Conservation (phyloP, 2,888 invertebrate genomes). For the Philereme transversata region DNA sequence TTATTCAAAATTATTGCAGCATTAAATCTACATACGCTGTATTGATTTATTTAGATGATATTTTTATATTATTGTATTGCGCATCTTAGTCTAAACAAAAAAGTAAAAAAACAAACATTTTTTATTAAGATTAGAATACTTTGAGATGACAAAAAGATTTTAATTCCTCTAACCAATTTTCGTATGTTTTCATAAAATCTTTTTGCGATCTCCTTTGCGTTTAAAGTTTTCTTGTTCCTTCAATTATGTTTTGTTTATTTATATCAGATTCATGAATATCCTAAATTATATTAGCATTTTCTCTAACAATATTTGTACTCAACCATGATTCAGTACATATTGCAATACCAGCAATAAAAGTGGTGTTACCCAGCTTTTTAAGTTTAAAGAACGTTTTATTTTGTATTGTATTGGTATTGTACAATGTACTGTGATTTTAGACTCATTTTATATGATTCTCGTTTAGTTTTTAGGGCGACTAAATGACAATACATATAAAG, state of each 20-base stretch:
- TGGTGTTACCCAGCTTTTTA: slow-evolving; percentile 19
- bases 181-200: slow-evolving; percentile 34
- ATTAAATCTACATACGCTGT: slow-evolving; percentile 43
- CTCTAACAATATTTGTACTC: slow-evolving; percentile 30
- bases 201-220: slow-evolving; percentile 53
- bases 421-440: slow-evolving; percentile 41
- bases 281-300: slow-evolving; percentile 33
- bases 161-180: slow-evolving; percentile 33
- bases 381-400: slow-evolving; percentile 1
- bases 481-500: slow-evolving; percentile 82
- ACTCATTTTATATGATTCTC: slow-evolving; percentile 74
- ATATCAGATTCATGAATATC: slow-evolving; percentile 30
- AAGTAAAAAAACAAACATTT: slow-evolving; percentile 15
- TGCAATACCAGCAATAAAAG: slow-evolving; percentile 16
- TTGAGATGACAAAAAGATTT: slow-evolving; percentile 51
- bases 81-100: slow-evolving; percentile 6
- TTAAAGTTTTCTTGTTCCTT: slow-evolving; percentile 54
- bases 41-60: slow-evolving; percentile 24
- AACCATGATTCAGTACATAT: slow-evolving; percentile 12
- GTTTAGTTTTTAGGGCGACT: slow-evolving; percentile 83
- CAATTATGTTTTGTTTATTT: slow-evolving; percentile 20
- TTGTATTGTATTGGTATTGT: slow-evolving; percentile 26
- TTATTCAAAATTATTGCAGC: not conserved
- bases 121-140: slow-evolving; percentile 25
- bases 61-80: slow-evolving; percentile 9